Conservation (phyloP, 2,113 vertebrate genomes). For the Dipodomys merriami region DNA sequence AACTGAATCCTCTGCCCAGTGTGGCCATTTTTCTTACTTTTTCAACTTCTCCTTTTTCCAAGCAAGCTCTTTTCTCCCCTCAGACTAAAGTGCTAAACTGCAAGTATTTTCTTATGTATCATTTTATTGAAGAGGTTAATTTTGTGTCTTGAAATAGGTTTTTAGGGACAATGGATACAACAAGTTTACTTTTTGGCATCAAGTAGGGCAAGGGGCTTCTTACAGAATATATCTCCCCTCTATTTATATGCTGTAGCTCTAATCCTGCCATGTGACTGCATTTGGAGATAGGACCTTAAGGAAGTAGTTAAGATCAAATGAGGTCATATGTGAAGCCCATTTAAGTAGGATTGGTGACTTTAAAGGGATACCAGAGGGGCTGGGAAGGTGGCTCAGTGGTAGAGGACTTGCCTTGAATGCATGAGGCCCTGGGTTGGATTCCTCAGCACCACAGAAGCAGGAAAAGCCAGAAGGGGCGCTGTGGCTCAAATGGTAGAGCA, state of each 20-base stretch:
- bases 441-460: too few species aligned
- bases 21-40: background rate
- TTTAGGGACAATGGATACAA: background rate
- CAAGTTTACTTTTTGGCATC: background rate
- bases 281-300: background rate
- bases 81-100: constrained; percentile 9
- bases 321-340: background rate
- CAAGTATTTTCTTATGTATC: constrained; percentile 26
- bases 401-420: too few species aligned
- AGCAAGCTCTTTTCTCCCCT: background rate
- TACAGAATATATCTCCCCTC: background rate
- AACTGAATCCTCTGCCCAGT: background rate
- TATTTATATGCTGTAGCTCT: background rate
- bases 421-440: too few species aligned
- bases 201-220: background rate
- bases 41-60: constrained; percentile 46
- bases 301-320: background rate
- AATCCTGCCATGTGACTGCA: background rate
- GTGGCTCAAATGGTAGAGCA: too few species aligned
- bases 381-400: too few species aligned
- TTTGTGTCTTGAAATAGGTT: background rate
- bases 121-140: background rate
- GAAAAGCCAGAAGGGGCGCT: too few species aligned
- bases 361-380: background rate
- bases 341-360: background rate